Evolutionary conservation across 2,888 invertebrate genomes (phyloP).

Genomic region (Idaea aversata): DNA sequence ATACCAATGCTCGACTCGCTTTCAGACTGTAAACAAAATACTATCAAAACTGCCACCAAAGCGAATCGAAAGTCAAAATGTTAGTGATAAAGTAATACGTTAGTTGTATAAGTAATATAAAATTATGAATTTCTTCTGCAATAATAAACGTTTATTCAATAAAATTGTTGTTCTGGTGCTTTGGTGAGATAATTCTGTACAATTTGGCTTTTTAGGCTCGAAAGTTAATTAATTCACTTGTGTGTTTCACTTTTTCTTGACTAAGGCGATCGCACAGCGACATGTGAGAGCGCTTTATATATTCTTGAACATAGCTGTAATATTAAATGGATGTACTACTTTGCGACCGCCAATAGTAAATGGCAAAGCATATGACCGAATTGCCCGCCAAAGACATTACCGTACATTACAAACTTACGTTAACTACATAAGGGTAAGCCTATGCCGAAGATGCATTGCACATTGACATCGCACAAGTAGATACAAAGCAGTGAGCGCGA

Average conservation of each 20-base stretch:
- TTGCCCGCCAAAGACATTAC: too few species aligned
- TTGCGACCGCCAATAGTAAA: too few species aligned
- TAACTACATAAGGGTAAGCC: too few species aligned
- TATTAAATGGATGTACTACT: too few species aligned
- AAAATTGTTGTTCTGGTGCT: conserved; percentile 1
- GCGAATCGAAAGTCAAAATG: neutral
- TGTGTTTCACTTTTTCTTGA: neutral
- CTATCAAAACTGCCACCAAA: neutral
- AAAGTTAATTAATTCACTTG: conserved; percentile 21
- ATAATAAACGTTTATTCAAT: neutral
- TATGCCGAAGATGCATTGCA: too few species aligned
- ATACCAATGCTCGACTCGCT: conserved; percentile 8
- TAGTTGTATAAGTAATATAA: neutral
- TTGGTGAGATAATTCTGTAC: conserved; percentile 30
- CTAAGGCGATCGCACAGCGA: too few species aligned
- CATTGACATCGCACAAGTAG: too few species aligned
- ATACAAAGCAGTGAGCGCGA: too few species aligned
- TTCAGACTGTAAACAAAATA: conserved; percentile 15
- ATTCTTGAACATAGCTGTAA: too few species aligned
- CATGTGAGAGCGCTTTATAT: too few species aligned
- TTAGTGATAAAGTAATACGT: neutral
- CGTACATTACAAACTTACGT: too few species aligned
- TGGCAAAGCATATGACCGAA: too few species aligned
- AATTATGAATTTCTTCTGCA: neutral
- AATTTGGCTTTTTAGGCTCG: conserved; percentile 60